phyloP scores from a whole-genome alignment of 2,888 invertebrate species.

The Hypercompe scribonia region DNA sequence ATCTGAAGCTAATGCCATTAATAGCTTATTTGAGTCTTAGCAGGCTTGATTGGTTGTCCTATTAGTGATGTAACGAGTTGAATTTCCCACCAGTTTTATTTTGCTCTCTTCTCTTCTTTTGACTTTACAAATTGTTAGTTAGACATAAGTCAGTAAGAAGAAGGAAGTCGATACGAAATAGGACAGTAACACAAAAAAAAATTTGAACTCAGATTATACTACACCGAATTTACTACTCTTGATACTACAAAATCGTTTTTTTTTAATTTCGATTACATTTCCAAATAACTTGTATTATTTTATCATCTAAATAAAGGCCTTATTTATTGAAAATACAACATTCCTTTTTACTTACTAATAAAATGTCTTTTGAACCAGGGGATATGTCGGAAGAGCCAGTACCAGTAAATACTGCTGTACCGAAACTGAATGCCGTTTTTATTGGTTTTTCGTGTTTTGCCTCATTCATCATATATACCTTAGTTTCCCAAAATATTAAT shows the following conservation, averaged over 20 bases:
- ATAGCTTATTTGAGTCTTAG: not conserved
- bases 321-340: not conserved
- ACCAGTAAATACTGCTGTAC: slow-evolving; percentile 74
- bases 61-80: not conserved
- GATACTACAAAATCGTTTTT: not conserved
- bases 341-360: slow-evolving; percentile 59
- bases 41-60: not conserved
- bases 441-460: slow-evolving; percentile 74
- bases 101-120: not conserved
- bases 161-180: not conserved
- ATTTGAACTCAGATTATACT: not conserved
- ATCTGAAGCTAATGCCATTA: not conserved
- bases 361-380: slow-evolving; percentile 67
- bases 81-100: not conserved
- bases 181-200: not conserved
- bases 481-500: slow-evolving; percentile 79
- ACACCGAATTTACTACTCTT: too few relatives aligned
- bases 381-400: slow-evolving; percentile 67
- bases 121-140: not conserved
- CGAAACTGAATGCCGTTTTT: slow-evolving; percentile 68
- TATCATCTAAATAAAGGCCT: not conserved
- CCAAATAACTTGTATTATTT: not conserved
- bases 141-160: not conserved
- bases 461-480: slow-evolving; percentile 69
- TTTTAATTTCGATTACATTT: not conserved